Base-by-base conservation (phyloP, 2,888 invertebrate genomes). In the Drosophila paranaensis region DNA sequence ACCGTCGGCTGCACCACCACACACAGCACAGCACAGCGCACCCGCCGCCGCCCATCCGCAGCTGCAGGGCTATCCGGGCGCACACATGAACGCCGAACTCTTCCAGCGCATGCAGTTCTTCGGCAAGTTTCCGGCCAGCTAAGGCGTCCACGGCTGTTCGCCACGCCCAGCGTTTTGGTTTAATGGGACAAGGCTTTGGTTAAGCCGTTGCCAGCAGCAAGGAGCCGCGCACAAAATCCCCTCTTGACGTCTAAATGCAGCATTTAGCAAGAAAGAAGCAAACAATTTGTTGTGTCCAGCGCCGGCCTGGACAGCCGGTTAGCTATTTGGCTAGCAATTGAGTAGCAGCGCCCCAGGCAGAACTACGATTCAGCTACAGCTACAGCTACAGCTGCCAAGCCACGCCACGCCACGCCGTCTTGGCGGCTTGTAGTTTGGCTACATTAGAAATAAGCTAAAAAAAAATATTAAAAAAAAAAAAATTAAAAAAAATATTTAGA, bases 31-130 rank as follows among this genome's bases (percentile, higher is more conserved):
- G 16, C 50, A 50, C 35, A 35, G 35, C 9, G 61, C 70, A 27
- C 72, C 53, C 64, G 53, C 20, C n/a, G 39, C 43, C 0, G 73
- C 55, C 5, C 82, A 82, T 69, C 82, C 82, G 1, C 84, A 84
- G 64, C 74, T 84, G 33, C 89, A 88, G 73, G 84, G 84, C 0
- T 89, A 83, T 62, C 88, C 83, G 6, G 76, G 60, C 5, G 74
- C 68, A 1, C 89, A 83, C 58, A 81, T 79, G 67, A 86, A 86
- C 90, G 70, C 91, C 14, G 94, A 91, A 86, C 27, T 93, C 1
- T 93, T 94, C 60, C 94, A 94, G 66, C 92, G 93, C 71, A 92
- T 93, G 91, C 93, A 93, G 69, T 92, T 93, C 70, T 91, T 91
- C 66, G 90, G 90, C 71, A 92, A 91, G 65, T 91, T 91, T 60